phyloP scores from a whole-genome alignment of 2,797 vertebrate genomes.

The Masticophis lateralis region DNA sequence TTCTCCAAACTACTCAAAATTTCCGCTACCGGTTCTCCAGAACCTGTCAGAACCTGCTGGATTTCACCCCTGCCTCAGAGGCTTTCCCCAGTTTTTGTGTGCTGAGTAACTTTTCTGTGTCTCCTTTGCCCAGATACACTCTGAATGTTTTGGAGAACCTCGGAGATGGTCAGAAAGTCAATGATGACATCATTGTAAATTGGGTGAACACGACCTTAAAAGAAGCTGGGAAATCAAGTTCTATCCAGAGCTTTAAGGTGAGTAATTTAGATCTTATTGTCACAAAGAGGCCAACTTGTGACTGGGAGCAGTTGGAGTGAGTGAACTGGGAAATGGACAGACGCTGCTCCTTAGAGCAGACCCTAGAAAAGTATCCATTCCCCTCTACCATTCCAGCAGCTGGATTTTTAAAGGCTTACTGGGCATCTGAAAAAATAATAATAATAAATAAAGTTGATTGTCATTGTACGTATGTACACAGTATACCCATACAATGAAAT shows the following conservation, averaged over 20 bases:
- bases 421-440: background rate
- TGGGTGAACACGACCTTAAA: conserved; percentile 90
- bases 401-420: background rate
- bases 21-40: too few species aligned
- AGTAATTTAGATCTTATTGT: background rate
- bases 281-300: background rate
- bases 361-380: background rate
- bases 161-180: conserved; percentile 86
- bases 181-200: conserved; percentile 88
- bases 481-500: too few species aligned
- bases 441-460: too few species aligned
- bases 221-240: conserved; percentile 84
- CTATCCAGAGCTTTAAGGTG: conserved; percentile 93
- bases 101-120: conserved; percentile 1
- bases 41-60: too few species aligned
- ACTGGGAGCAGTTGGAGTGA: background rate
- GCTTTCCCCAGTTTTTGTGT: fast-evolving
- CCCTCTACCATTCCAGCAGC: background rate
- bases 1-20: too few species aligned
- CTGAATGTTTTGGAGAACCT: conserved; percentile 89
- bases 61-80: too few species aligned
- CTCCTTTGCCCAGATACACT: conserved; percentile 79
- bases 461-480: too few species aligned
- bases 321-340: too few species aligned
- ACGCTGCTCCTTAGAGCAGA: background rate